Percentiles rank a stretch among this genome's conserved stretches.
Conservation (phyloP, 2,797 vertebrate species). For the Picus viridis region DNA sequence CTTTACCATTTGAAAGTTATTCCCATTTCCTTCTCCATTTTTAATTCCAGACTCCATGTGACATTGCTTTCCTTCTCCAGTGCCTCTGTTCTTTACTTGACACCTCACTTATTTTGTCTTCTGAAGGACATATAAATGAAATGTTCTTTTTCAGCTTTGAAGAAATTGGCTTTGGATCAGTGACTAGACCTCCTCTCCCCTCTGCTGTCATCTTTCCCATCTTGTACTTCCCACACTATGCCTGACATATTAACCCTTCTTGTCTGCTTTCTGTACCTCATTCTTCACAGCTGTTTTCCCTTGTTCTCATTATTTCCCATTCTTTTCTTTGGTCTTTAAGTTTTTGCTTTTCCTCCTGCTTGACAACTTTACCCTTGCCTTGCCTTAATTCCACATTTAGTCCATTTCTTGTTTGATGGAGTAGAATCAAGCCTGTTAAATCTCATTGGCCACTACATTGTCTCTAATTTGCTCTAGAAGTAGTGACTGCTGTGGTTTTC, state of each 20-base stretch:
- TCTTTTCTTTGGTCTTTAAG: not conserved
- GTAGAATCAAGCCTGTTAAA: not conserved
- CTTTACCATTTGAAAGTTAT: not conserved
- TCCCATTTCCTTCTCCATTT: not conserved
- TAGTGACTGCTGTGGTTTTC: not conserved
- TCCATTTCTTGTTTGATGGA: not conserved
- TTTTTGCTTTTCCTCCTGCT: not conserved
- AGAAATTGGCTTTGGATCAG: not conserved
- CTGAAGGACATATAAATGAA: not conserved
- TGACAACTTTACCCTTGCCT: not conserved
- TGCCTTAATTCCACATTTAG: not conserved
- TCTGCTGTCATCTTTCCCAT: not conserved
- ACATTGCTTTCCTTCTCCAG: not conserved
- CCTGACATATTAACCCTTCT: not conserved
- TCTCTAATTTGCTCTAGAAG: not conserved
- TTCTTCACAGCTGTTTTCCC: not conserved
- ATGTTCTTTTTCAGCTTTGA: not conserved
- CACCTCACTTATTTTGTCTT: not conserved
- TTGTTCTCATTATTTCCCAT: not conserved
- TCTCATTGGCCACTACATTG: not conserved
- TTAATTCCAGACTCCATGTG: not conserved
- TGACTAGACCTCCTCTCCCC: not conserved
- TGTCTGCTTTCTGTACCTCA: not conserved
- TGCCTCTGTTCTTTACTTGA: not conserved
- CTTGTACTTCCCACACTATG: not conserved